phyloP scores from a whole-genome alignment of 1,140 invertebrate species.

The Bombus superbus region DNA sequence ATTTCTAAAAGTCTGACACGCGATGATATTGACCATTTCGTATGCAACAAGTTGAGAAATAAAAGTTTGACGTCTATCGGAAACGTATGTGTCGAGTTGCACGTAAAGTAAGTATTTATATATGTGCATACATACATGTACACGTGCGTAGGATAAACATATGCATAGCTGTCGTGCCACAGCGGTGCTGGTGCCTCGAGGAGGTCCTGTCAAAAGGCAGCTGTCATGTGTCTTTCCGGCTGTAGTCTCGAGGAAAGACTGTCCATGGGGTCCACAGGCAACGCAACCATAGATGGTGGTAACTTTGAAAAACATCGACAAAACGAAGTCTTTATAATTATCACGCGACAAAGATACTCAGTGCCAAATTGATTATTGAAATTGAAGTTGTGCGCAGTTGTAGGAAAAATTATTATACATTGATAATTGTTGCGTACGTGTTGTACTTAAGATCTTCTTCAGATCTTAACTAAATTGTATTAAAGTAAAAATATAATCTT shows the following conservation, averaged over 20 bases:
- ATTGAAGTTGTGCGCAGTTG: too few relatives aligned
- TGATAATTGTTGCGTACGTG: too few relatives aligned
- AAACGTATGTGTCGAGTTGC: constrained; percentile 16
- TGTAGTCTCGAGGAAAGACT: constrained; percentile 34
- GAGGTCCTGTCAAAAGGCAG: constrained; percentile 56
- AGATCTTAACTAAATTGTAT: too few relatives aligned
- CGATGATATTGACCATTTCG: too few relatives aligned
- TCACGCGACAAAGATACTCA: background rate
- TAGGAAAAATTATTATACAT: background rate
- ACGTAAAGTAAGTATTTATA: background rate
- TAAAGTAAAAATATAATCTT: too few relatives aligned
- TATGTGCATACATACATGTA: background rate
- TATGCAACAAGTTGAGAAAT: background rate
- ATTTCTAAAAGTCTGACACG: too few relatives aligned
- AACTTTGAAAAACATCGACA: background rate
- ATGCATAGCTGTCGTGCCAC: constrained; percentile 39
- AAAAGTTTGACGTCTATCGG: constrained; percentile 5
- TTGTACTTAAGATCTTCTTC: too few relatives aligned
- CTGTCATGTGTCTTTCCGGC: constrained; percentile 59
- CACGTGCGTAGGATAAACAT: constrained; percentile 41
- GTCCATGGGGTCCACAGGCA: constrained; percentile 53
- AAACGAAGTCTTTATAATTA: constrained; percentile 19
- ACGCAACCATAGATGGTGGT: constrained; percentile 20
- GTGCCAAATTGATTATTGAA: background rate
- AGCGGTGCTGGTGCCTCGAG: constrained; percentile 53